A percentile compares a stretch with the other conserved stretches of the same genome.
Conservation (phyloP, 2,113 vertebrate species). For the Eonycteris spelaea region DNA sequence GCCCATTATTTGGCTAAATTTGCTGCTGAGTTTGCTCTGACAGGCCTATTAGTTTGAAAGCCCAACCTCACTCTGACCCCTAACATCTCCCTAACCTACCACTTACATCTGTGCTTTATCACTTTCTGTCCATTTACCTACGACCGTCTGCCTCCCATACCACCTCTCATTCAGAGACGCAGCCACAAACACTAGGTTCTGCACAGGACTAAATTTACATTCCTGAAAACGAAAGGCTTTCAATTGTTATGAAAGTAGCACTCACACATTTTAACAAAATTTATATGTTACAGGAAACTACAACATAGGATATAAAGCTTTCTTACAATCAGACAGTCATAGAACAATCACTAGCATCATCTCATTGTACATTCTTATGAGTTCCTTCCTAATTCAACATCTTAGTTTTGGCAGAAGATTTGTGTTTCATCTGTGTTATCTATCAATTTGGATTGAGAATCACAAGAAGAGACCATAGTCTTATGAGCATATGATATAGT, state of each 20-base stretch:
- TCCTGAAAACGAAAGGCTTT: not conserved
- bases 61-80: not conserved
- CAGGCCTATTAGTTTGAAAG: not conserved
- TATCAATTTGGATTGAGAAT: not conserved
- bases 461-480: not conserved
- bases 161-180: not conserved
- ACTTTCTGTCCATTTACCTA: not conserved
- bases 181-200: not conserved
- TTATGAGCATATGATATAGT: not conserved
- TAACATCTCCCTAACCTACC: not conserved
- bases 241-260: not conserved
- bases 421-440: not conserved
- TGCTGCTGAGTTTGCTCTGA: not conserved
- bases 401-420: not conserved
- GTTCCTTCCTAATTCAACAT: not conserved
- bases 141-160: not conserved
- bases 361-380: not conserved
- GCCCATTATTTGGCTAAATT: not conserved
- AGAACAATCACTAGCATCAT: not conserved
- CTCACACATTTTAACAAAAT: not conserved
- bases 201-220: not conserved
- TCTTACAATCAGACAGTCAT: not conserved
- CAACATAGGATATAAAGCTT: not conserved
- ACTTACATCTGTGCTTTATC: not conserved
- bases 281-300: not conserved